Evolutionary conservation across 1,140 invertebrate genomes (phyloP).

Genomic region (Neuroterus valhalla): DNA sequence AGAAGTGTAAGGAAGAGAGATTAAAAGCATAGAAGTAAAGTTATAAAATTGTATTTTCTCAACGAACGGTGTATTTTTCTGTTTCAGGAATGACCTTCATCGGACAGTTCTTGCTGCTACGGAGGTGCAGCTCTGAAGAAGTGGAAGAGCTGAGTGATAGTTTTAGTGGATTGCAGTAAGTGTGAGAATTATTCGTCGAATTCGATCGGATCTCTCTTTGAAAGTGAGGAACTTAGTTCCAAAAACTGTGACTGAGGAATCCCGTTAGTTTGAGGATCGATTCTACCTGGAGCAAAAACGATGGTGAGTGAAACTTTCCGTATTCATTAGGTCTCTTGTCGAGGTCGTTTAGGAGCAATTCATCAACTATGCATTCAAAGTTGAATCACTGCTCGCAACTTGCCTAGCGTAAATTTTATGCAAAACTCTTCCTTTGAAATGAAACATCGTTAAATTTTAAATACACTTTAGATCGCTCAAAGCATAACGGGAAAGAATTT

Average conservation of each 20-base stretch:
- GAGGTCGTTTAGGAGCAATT: slow-evolving; percentile 19
- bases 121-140: not conserved
- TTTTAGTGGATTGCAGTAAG: slow-evolving; percentile 8
- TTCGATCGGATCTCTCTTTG: not conserved
- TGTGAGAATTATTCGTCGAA: not conserved
- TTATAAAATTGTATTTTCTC: no score
- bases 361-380: slow-evolving; percentile 22
- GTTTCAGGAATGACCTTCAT: slow-evolving; percentile 12
- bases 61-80: not conserved
- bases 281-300: slow-evolving; percentile 1
- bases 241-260: not conserved
- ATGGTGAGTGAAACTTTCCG: not conserved
- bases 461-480: slow-evolving; percentile 15
- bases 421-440: slow-evolving; percentile 22
- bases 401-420: slow-evolving; percentile 22
- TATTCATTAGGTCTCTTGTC: slow-evolving; percentile 23
- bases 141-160: not conserved
- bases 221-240: no score
- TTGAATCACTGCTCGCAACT: slow-evolving; percentile 14
- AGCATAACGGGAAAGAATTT: not conserved
- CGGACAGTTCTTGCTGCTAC: not conserved
- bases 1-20: no score
- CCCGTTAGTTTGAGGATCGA: not conserved
- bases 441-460: slow-evolving; percentile 15
- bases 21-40: no score